Evolutionary conservation across 2,888 invertebrate genomes (phyloP).

Genomic region (Deilephila porcellus): DNA sequence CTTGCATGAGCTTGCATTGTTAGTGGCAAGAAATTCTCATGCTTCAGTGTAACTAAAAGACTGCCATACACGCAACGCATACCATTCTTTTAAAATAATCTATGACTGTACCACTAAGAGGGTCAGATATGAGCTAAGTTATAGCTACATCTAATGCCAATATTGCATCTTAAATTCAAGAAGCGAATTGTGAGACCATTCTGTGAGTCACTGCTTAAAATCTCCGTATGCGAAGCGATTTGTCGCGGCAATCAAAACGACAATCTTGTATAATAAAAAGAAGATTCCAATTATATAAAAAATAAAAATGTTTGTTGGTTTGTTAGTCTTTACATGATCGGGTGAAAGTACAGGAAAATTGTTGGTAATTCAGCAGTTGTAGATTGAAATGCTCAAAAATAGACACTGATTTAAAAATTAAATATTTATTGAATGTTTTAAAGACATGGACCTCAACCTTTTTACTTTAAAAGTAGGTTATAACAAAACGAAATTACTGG

Average conservation of each 20-base stretch:
- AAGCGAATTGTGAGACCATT: slow-evolving; percentile 13
- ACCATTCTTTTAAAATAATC: no score
- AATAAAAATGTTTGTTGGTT: not conserved
- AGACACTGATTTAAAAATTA: no score
- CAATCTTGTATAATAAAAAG: not conserved
- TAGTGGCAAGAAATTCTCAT: no score
- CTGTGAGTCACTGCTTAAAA: slow-evolving; percentile 14
- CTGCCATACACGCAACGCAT: no score
- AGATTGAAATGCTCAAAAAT: no score
- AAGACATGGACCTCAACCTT: no score
- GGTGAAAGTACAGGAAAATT: not conserved
- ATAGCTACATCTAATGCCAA: not conserved
- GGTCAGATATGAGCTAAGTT: not conserved
- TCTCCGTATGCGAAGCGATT: slow-evolving; percentile 17
- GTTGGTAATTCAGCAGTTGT: not conserved
- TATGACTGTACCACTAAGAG: not conserved
- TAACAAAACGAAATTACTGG: no score
- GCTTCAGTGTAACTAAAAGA: no score
- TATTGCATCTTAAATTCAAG: slow-evolving; percentile 21
- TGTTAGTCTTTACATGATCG: not conserved
- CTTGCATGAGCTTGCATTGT: no score
- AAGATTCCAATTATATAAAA: not conserved
- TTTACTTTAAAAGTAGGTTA: no score
- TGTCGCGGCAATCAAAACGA: not conserved
- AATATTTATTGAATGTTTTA: no score